phyloP scores from a whole-genome alignment of 1,140 invertebrate genomes.

The Drosophila malerkotliana region DNA sequence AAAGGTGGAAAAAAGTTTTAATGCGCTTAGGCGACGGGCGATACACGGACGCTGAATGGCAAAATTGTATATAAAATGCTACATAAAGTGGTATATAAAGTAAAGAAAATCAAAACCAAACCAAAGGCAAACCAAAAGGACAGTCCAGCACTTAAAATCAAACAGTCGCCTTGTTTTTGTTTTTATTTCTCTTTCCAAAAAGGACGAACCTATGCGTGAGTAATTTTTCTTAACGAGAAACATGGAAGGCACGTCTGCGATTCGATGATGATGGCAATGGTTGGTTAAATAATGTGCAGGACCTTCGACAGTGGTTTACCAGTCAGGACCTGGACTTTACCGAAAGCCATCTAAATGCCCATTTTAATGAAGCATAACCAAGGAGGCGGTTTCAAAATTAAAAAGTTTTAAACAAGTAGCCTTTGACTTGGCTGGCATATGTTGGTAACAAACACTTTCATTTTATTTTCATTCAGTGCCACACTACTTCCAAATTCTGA shows the following conservation, averaged over 20 bases:
- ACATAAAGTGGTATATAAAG: slow-evolving; percentile 39
- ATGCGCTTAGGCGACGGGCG: slow-evolving; percentile 68
- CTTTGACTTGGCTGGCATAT: not conserved
- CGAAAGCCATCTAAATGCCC: slow-evolving; percentile 29
- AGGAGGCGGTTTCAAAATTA: not conserved
- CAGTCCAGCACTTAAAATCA: slow-evolving; percentile 58
- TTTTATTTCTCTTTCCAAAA: not conserved
- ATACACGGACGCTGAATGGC: slow-evolving; percentile 52
- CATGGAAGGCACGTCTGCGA: slow-evolving; percentile 48
- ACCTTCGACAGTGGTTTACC: not conserved
- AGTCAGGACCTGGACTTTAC: slow-evolving; percentile 22
- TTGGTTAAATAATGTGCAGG: slow-evolving; percentile 26
- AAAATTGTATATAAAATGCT: slow-evolving; percentile 14
- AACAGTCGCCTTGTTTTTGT: not conserved
- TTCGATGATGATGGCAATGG: slow-evolving; percentile 24
- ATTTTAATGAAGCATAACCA: slow-evolving; percentile 47
- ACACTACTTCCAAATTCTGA: not conserved
- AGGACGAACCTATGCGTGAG: slow-evolving; percentile 65
- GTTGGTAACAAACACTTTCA: not conserved
- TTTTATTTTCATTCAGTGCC: slow-evolving; percentile 1
- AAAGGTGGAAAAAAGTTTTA: slow-evolving; percentile 60
- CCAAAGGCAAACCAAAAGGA: slow-evolving; percentile 46
- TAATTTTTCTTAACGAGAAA: slow-evolving; percentile 64
- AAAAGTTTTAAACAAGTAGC: not conserved
- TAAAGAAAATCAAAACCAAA: slow-evolving; percentile 67